Conservation (phyloP, 2,888 invertebrate species). For the Pheosia gnoma region DNA sequence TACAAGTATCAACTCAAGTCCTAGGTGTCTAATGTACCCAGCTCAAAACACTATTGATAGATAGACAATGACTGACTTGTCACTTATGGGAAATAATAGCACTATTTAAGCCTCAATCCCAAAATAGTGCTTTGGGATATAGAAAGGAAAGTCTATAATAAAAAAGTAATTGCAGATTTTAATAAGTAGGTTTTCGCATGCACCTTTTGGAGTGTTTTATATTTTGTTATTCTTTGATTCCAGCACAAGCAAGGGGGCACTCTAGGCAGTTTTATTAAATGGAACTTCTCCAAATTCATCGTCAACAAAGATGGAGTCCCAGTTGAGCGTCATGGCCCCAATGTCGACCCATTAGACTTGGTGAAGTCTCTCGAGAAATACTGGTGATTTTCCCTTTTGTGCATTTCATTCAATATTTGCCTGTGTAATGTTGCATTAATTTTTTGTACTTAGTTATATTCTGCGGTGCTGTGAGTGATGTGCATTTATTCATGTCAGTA, state of each 20-base stretch:
- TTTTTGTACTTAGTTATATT: neutral
- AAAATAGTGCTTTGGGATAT: too few relatives aligned
- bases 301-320: constrained; percentile 88
- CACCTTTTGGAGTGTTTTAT: too few relatives aligned
- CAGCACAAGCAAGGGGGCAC: constrained; percentile 82
- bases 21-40: too few relatives aligned
- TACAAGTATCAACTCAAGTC: too few relatives aligned
- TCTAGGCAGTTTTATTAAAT: constrained; percentile 88
- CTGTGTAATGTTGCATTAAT: constrained; percentile 19
- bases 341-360: constrained; percentile 80
- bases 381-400: constrained; percentile 60
- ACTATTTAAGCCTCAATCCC: too few relatives aligned
- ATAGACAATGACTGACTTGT: too few relatives aligned
- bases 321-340: constrained; percentile 87
- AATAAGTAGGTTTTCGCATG: too few relatives aligned
- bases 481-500: neutral
- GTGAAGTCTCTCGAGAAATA: constrained; percentile 83
- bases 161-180: too few relatives aligned
- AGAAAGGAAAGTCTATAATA: too few relatives aligned
- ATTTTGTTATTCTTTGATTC: constrained; percentile 28
- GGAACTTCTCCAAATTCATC: constrained; percentile 95
- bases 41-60: too few relatives aligned
- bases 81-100: too few relatives aligned
- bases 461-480: neutral
- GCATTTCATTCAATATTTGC: constrained; percentile 16